Evolutionary conservation across 2,888 invertebrate genomes (phyloP), one percentile per base, ranked within the genome.

Genomic region (Itoplectis maculator): DNA sequence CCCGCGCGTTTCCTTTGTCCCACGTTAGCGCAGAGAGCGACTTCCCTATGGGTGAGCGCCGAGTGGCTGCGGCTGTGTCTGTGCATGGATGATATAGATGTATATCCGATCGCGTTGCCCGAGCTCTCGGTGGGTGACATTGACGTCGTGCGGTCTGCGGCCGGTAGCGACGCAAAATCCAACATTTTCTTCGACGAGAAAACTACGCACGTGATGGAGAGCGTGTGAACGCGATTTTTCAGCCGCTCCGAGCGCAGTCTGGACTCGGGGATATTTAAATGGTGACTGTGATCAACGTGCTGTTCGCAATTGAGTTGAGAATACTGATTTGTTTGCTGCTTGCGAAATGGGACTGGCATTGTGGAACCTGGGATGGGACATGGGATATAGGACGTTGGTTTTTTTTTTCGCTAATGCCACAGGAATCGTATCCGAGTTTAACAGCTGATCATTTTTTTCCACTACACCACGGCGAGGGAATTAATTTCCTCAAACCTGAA

Each of bases 1-100:
- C 13, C 42, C 8, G 40, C 1, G 23, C n/a, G n/a, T n/a, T 73
- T 61, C 73, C 59, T 73, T 73, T 73, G 59, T 73, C 15, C 20
- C 56, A 1, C 23, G 20, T 18, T 42, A 11, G 5, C 15, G 11
- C 13, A 15, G 11, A n/a, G n/a, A n/a, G n/a, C n/a, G n/a, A n/a
- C n/a, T n/a, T n/a, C n/a, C n/a, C n/a, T n/a, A n/a, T n/a, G n/a
- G n/a, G n/a, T n/a, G n/a, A n/a, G n/a, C n/a, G n/a, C n/a, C n/a
- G n/a, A n/a, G n/a, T n/a, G n/a, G n/a, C n/a, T n/a, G n/a, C n/a
- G n/a, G n/a, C n/a, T n/a, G n/a, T n/a, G n/a, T n/a, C n/a, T n/a
- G n/a, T n/a, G n/a, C n/a, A n/a, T n/a, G n/a, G n/a, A n/a, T n/a
- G n/a, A n/a, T n/a, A n/a, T n/a, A n/a, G n/a, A 7, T 6, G 42